A percentile compares a stretch with the other conserved stretches of the same genome.
These are phyloP conservation scores for Macquaria australasica DNA, from an alignment of 2,113 vertebrate genomes.

Conservation along the genomic window DNA sequence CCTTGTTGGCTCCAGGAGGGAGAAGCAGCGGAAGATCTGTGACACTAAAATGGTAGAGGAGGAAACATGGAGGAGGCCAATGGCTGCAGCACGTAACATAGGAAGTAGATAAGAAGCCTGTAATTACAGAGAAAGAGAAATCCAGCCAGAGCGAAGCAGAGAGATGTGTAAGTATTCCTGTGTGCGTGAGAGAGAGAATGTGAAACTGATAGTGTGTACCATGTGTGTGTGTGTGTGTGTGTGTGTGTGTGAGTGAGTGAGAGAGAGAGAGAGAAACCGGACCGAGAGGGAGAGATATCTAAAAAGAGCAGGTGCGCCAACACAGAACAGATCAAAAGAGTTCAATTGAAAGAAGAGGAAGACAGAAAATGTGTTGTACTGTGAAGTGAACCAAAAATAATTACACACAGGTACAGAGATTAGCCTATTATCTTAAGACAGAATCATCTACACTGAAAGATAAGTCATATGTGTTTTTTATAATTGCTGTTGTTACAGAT, in stretches of 20 bases:
- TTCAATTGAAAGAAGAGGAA: slow-evolving; percentile 50
- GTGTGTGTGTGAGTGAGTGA: background rate
- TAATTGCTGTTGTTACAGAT: background rate
- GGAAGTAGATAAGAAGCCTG: slow-evolving; percentile 72
- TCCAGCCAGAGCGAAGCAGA: slow-evolving; percentile 47
- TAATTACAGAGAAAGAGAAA: slow-evolving; percentile 72
- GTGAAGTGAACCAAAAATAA: slow-evolving; percentile 52
- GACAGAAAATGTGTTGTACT: slow-evolving; percentile 41
- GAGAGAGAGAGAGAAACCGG: slow-evolving; percentile 28
- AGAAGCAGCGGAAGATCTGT: slow-evolving; percentile 48
- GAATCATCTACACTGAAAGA: slow-evolving; percentile 13
- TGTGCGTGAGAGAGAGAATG: slow-evolving; percentile 22
- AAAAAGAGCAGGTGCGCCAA: slow-evolving; percentile 58
- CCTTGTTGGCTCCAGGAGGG: slow-evolving; percentile 28
- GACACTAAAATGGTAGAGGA: slow-evolving; percentile 68
- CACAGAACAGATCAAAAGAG: slow-evolving; percentile 64
- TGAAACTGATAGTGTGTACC: background rate
- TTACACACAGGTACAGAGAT: slow-evolving; percentile 52
- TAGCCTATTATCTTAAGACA: slow-evolving; percentile 41
- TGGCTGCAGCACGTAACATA: slow-evolving; percentile 53
- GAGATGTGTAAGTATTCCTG: slow-evolving; percentile 38
- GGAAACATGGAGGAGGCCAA: slow-evolving; percentile 58
- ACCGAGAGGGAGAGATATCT: slow-evolving; percentile 47
- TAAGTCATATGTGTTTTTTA: slow-evolving; percentile 30
- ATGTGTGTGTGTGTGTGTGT: background rate